Base-by-base conservation (phyloP, 2,797 vertebrate genomes). In the Melanotaenia parkinsoni region DNA sequence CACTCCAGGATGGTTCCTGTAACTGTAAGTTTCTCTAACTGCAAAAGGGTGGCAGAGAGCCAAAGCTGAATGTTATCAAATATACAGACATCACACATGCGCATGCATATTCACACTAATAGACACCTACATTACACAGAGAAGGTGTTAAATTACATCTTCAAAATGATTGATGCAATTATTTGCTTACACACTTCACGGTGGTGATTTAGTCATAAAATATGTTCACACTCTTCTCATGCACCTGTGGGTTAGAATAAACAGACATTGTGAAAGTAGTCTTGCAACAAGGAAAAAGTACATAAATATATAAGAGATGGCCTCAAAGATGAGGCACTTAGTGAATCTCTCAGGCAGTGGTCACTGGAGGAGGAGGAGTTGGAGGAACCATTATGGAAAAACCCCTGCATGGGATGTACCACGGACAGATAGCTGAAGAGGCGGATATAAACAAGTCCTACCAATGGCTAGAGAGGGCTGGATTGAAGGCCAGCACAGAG, bases 1-100 rank as follows among this genome's bases (percentile, higher is more conserved):
- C 62, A 79, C 69, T 77, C 58, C 70, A 76, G 64, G 63, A 83
- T 60, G 43, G 63, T 28, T 28, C 28, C 28, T 28, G 28, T 28
- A 28, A 28, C 28, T 28, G 28, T 33, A 22, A 66, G 53, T 56
- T 80, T 45, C 71, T 76, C 37, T 62, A 78, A 43, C 72, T 80
- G 38, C 58, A 81, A 63, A 50, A 60, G 67, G 14, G 56, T 58
- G 60, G 72, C 58, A 72, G 47, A 13, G 7, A 68, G 32, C 33
- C 62, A 73, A 12, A 3, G 22, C 58, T 28, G 40, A 54, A 61
- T 62, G 5, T 58, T 3, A 53, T 63, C 43, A 65, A 8, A 47
- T 33, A 58, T 1, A 40, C 18, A 63, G 30, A 53, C 28, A 53
- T 45, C 11, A 26, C 3, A 22, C 1, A 56, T 20, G 58, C 45